Evolutionary conservation across 1,140 invertebrate species (phyloP).

Genomic region (Popillia japonica): DNA sequence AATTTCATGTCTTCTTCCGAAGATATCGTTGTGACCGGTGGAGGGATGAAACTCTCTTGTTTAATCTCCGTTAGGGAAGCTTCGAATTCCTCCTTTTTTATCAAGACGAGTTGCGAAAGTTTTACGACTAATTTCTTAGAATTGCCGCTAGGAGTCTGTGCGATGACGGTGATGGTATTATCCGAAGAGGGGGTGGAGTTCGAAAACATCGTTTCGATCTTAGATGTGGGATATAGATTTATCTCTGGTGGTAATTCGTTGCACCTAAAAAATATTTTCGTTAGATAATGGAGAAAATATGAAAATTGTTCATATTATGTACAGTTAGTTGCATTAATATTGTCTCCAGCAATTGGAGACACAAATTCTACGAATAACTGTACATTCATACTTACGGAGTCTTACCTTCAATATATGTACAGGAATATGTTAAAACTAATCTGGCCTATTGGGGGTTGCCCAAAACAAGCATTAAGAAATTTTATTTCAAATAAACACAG

Average conservation of each 20-base stretch:
- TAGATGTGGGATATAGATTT: neutral
- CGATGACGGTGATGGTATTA: neutral
- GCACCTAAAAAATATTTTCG: neutral
- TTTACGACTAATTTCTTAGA: slow-evolving; percentile 17
- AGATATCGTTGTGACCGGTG: neutral
- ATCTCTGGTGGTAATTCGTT: neutral
- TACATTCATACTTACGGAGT: no score
- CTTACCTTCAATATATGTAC: no score
- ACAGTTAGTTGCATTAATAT: no score
- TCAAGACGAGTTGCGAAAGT: neutral
- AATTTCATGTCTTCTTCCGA: neutral
- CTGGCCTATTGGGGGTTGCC: no score
- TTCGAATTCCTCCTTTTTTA: slow-evolving; percentile 18
- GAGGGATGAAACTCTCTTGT: neutral
- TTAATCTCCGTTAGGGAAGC: slow-evolving; percentile 3
- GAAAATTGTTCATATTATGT: no score
- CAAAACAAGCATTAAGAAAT: no score
- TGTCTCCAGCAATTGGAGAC: no score
- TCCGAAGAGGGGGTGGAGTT: neutral
- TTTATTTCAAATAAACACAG: no score
- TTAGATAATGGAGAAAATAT: neutral
- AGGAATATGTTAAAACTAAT: no score
- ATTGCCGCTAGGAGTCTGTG: neutral
- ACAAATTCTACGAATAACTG: no score
- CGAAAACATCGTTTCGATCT: neutral